Conservation (phyloP, 30 jellyfish, hydroid and myxozoan genomes). For the Sanderia malayensis region DNA sequence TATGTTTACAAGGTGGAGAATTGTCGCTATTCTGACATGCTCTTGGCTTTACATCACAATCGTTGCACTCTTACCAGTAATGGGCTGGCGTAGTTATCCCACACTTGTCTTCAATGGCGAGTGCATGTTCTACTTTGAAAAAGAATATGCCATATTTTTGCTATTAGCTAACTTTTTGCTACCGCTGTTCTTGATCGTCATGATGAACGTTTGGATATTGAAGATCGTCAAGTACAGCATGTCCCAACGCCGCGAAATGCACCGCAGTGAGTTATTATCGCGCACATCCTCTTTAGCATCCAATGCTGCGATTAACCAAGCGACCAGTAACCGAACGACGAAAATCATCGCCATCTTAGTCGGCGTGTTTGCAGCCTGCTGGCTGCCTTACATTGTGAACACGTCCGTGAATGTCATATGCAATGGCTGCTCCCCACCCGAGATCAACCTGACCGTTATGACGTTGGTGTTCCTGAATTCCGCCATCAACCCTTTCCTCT, state of each 20-base stretch:
- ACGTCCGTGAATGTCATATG: constrained; percentile 30
- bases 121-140: constrained; percentile 53
- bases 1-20: constrained; percentile 54
- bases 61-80: constrained; percentile 54
- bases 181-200: constrained; percentile 40
- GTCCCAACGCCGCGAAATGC: constrained; percentile 1
- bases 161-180: constrained; percentile 34
- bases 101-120: constrained; percentile 33
- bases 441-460: constrained; percentile 38
- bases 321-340: constrained; percentile 45
- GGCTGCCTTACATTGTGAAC: constrained; percentile 57
- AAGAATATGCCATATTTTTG: constrained; percentile 36
- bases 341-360: constrained; percentile 54
- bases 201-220: constrained; percentile 53
- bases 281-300: constrained; percentile 7
- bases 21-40: constrained; percentile 33
- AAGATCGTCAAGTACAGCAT: constrained; percentile 25
- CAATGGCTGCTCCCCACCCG: constrained; percentile 32
- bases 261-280: constrained; percentile 1
- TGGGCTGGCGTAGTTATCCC: constrained; percentile 62
- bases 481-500: constrained; percentile 60
- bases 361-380: constrained; percentile 57
- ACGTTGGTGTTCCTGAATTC: constrained; percentile 37
- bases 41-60: constrained; percentile 69
- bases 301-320: constrained; percentile 5